These are phyloP conservation scores for Spheniscus mendiculus DNA, from an alignment of 2,113 vertebrate species.

Conservation along the genomic window DNA sequence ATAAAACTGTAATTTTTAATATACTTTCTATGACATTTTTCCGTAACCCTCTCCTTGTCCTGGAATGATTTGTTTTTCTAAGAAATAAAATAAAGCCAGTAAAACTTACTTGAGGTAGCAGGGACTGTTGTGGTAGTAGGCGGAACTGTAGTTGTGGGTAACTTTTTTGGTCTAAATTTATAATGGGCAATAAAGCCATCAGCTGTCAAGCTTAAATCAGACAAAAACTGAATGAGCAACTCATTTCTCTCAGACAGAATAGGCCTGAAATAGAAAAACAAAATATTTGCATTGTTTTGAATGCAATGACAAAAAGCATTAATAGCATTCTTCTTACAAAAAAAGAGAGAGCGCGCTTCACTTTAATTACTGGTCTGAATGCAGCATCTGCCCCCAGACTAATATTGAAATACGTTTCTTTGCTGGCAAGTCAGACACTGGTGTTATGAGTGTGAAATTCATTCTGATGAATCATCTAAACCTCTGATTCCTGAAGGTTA, in stretches of 20 bases:
- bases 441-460: background rate
- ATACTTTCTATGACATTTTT: background rate
- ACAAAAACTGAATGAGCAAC: slow-evolving; percentile 94
- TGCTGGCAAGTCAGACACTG: background rate
- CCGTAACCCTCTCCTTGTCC: background rate
- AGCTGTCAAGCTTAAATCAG: slow-evolving; percentile 95
- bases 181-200: slow-evolving; percentile 97
- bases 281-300: background rate
- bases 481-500: background rate
- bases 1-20: background rate
- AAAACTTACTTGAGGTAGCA: slow-evolving; percentile 84
- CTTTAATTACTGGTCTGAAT: background rate
- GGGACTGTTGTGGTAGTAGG: slow-evolving; percentile 83
- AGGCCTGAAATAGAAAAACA: slow-evolving; percentile 78
- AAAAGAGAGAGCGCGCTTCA: fast-evolving
- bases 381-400: background rate
- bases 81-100: background rate
- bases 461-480: background rate
- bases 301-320: background rate
- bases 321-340: background rate
- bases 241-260: slow-evolving; percentile 94
- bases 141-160: slow-evolving; percentile 76
- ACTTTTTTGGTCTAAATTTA: slow-evolving; percentile 93
- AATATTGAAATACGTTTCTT: background rate
- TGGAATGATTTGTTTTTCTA: background rate